Base-by-base conservation (phyloP, 2,113 vertebrate species). In the Ifrita kowaldi region DNA sequence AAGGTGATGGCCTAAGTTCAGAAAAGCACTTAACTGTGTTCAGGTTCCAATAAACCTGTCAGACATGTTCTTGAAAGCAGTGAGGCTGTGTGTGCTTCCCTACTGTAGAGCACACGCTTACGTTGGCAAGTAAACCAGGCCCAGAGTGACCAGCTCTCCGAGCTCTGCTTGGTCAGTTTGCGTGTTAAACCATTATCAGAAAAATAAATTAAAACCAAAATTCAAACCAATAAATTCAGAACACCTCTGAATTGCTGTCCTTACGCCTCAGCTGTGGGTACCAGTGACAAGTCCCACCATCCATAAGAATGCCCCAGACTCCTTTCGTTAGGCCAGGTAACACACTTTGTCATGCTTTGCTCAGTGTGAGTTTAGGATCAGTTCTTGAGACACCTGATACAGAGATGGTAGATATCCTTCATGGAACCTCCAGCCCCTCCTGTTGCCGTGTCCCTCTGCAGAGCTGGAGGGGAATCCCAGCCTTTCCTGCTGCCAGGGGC, bases 101-200 rank as follows among this genome's bases (percentile, higher is more conserved):
- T 26, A 7, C 21, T 39, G 17, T 24, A 69, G 65, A 88, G 78
- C 71, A 84, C 46, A 32, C 2, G 0, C 37, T 64, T 14, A 56
- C 16, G 37, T 47, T 71, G 82, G 92, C 84, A 89, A 71, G 53
- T 86, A 44, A 80, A 69, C 27, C 80, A 83, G 82, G 50, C 89
- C 53, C 84, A 90, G 93, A 97, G 93, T 10, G 82, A 87, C 93
- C 92, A 88, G 86, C 89, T 88, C 87, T 62, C 96, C 1, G 92
- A 94, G 93, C 86, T 55, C 56, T 67, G 4, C 76, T 68, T 42
- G 81, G 53, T 91, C 75, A 80, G 59, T 79, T 53, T 73, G 52
- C 78, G 46, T 82, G 37, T 89, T 84, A 93, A 94, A 94, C 35
- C 56, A 62, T 44, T 60, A 4, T 35, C 83, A 57, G 46, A 90